Percentiles rank a stretch among this genome's conserved stretches.
These are phyloP conservation scores for Zoroaster sp. DNA, from an alignment of 53 echinoderm and acorn worm species.

Conservation along the genomic window DNA sequence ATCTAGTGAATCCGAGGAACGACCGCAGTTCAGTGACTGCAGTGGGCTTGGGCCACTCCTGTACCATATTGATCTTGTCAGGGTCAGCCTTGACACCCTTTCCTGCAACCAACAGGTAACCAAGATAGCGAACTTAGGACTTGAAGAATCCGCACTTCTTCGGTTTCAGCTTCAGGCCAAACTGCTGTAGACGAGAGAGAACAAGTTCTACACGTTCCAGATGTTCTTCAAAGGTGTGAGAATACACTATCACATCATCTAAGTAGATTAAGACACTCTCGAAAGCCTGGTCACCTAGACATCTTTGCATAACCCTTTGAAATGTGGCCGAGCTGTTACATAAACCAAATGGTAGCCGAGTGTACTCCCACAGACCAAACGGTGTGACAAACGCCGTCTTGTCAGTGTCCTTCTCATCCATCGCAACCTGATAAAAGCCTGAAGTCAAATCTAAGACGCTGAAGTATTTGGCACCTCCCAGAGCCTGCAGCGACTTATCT, in stretches of 20 bases:
- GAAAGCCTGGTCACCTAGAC: slow-evolving; percentile 35
- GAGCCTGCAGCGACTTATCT: slow-evolving; percentile 10
- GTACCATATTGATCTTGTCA: no score
- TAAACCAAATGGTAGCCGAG: neutral
- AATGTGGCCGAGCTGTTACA: no score
- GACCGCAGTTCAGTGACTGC: no score
- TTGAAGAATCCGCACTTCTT: slow-evolving; percentile 45
- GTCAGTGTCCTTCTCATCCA: slow-evolving; percentile 2
- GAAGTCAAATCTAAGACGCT: slow-evolving; percentile 35
- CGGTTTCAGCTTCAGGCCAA: slow-evolving; percentile 63
- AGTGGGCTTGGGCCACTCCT: no score
- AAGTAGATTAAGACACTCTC: slow-evolving; percentile 39
- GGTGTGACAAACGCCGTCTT: slow-evolving; percentile 31
- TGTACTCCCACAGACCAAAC: slow-evolving; percentile 44
- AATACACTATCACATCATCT: slow-evolving; percentile 60
- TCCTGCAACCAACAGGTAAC: slow-evolving; percentile 5
- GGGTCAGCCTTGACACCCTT: neutral
- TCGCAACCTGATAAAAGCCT: slow-evolving; percentile 38
- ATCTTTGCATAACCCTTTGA: slow-evolving; percentile 56
- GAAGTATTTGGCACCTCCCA: slow-evolving; percentile 3
- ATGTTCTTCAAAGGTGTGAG: slow-evolving; percentile 38
- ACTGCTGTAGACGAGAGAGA: slow-evolving; percentile 29
- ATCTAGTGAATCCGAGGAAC: neutral
- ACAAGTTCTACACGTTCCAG: slow-evolving; percentile 32
- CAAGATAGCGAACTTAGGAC: slow-evolving; percentile 48